A percentile compares a stretch with the other conserved stretches of the same genome.
phyloP scores from a whole-genome alignment of 2,888 invertebrate species.

The Euzetes globulus region DNA sequence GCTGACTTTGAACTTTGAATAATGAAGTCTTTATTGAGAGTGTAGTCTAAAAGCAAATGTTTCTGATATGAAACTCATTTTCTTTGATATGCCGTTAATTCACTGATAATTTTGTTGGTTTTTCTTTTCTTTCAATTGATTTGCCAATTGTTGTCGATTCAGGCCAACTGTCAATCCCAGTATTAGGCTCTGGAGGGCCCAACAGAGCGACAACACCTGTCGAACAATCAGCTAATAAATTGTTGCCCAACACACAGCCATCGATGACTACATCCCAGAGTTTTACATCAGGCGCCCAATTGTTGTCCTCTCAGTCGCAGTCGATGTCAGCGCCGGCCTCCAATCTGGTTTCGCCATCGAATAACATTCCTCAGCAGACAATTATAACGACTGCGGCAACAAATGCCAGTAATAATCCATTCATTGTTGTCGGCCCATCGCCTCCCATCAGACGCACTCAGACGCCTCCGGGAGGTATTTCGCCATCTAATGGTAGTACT shows the following conservation, averaged over 20 bases:
- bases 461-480: conserved; percentile 32
- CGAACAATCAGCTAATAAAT: neutral
- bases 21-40: too few species aligned
- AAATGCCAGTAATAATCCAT: conserved; percentile 17
- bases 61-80: too few species aligned
- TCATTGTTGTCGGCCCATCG: neutral
- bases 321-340: neutral
- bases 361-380: conserved; percentile 16
- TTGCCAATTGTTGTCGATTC: neutral
- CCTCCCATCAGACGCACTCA: conserved; percentile 19
- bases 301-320: conserved; percentile 12
- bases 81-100: too few species aligned
- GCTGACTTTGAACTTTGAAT: too few species aligned
- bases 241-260: neutral
- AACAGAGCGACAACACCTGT: conserved; percentile 24
- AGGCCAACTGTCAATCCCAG: conserved; percentile 16
- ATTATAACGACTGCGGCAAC: neutral
- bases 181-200: neutral
- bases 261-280: conserved; percentile 23
- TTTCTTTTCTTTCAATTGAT: neutral
- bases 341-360: neutral
- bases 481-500: neutral
- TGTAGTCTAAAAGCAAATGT: too few species aligned
- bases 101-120: too few species aligned
- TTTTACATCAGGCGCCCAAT: conserved; percentile 19